Evolutionary conservation across 1,140 invertebrate genomes (phyloP), one percentile per base, ranked within the genome.

Genomic region (Conus ventricosus): DNA sequence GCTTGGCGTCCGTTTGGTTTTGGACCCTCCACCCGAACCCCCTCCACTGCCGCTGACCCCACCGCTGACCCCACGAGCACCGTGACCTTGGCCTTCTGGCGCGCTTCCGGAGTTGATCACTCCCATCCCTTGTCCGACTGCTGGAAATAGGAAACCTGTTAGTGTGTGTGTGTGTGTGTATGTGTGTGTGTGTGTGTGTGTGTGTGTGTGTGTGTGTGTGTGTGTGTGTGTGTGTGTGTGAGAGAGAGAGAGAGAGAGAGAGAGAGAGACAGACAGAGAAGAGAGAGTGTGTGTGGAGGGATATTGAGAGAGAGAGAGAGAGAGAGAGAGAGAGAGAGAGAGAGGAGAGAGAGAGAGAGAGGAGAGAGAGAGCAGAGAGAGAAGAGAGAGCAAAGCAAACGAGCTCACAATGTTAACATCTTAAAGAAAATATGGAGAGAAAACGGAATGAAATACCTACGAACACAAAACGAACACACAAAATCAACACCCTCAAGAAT

Each of bases 1-100:
- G 82, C 90, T 92, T 23, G 91, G 89, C 1, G 91, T 91, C 15
- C 90, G 86, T 53, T 90, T 90, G 84, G 84, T 27, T 27, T 90
- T 90, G 23, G 71, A 85, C n/a, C 87, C 80, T 17, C 60, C 71
- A 60, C 88, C 89, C 13, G 63, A 39, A 1, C 55, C 83, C 71
- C 39, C 55, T 60, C 82, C 88, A 57, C 76, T 27, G n/a, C 87
- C 82, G 20, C 85, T n/a, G 53, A 78, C 81, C 75, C 88, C 55
- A 20, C 84, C 86, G 71, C 86, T 80, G 75, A 39, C 76, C 75
- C 75, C 84, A 60, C 57, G 87, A 39, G 60, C 23, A 55, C 81
- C 20, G 63, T 88, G 87, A 67, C 82, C 54, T 39, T 88, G 85
- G 80, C 85, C 85, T 87, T 87, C 60, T 17, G 85, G n/a, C 13